Base-by-base conservation (phyloP, 2,888 invertebrate species). In the Maniola hyperantus region DNA sequence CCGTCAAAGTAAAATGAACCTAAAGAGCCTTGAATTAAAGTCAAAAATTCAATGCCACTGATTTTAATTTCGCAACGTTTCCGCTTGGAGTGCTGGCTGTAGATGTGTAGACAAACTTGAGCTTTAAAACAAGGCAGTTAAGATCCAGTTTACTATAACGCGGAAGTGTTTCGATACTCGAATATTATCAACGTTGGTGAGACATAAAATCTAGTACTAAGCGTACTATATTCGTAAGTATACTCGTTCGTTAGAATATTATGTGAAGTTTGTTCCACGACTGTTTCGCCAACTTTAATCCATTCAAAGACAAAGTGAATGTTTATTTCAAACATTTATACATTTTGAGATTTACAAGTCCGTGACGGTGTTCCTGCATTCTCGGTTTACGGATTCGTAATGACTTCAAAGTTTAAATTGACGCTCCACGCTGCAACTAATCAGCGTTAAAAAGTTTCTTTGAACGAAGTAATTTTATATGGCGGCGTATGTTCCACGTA, bases 341-440 rank as follows among this genome's bases (percentile, higher is more conserved):
- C 58, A 50, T 67, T 58, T 44, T 4, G 20, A 51, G 46, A 58
- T 58, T 65, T 44, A 62, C 42, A 34, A 44, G 36, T 34, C 51
- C 53, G 33, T 42, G 58, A 20, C 33, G 34, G 61, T 53, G 50
- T 80, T 78, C 79, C 78, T 81, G 81, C 81, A 81, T 83, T 80
- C 80, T 81, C 79, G 79, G 81, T 80, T 78, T 77, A 80, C 78
- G 79, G 81, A 85, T 85, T 86, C 80, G 80, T 85, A 84, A 84
- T 86, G 81, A 84, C 84, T 85, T 83, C 83, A 81, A 84, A 87
- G 85, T 87, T 87, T 82, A 83, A 87, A 89, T 85, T 87, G 83
- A 82, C 77, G 82, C 83, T 79, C 77, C 73, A 72, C 83, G 85
- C 82, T 82, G 82, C 81, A 83, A 81, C 86, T 87, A 85, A 88